These are phyloP conservation scores for Schizothorax lantsangensis DNA, from an alignment of 2,797 vertebrate genomes.

Conservation along the genomic window DNA sequence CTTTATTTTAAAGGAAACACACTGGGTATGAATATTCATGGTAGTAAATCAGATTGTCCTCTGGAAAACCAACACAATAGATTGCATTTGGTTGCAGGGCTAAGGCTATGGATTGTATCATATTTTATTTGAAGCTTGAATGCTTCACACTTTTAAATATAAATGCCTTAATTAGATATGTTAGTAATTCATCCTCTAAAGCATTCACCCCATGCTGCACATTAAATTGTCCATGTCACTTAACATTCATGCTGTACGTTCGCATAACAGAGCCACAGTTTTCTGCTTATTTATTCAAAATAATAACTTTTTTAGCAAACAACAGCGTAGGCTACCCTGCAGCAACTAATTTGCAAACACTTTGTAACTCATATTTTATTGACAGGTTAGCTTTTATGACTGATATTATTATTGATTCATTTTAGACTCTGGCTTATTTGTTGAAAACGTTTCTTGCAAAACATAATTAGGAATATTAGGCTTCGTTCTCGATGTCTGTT, in stretches of 20 bases:
- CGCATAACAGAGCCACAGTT: neutral
- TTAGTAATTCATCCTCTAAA: neutral
- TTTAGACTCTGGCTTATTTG: neutral
- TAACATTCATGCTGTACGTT: neutral
- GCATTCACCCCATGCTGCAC: neutral
- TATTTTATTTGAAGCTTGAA: constrained; percentile 5
- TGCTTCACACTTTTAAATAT: neutral
- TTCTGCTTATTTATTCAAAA: constrained; percentile 10
- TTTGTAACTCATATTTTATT: neutral
- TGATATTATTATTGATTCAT: constrained; percentile 13
- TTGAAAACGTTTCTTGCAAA: neutral
- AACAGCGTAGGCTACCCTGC: neutral
- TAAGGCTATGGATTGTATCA: neutral
- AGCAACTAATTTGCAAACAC: constrained; percentile 16
- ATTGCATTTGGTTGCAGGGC: neutral
- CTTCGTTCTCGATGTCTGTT: neutral
- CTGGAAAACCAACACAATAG: neutral
- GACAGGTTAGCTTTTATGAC: neutral
- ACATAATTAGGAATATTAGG: constrained; percentile 1
- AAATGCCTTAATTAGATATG: constrained; percentile 3
- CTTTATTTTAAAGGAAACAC: neutral
- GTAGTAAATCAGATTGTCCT: neutral
- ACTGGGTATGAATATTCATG: constrained; percentile 8
- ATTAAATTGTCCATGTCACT: neutral
- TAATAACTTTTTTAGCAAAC: constrained; percentile 6